Base-by-base conservation (phyloP, 2,797 vertebrate species). In the Strix occidentalis region DNA sequence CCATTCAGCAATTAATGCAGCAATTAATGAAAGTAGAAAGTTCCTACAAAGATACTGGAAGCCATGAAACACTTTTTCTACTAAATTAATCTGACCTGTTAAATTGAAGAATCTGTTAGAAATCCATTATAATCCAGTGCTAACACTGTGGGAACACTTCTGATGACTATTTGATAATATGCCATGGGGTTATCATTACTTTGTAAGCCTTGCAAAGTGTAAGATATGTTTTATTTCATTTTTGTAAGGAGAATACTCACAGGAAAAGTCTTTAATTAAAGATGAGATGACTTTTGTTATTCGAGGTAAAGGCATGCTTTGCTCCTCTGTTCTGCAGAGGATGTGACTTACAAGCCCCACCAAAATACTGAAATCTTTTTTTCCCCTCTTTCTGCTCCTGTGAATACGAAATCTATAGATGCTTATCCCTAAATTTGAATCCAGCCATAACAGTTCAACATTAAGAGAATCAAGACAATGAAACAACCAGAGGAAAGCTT, bases 71-170 rank as follows among this genome's bases (percentile, higher is more conserved):
- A 54, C 63, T 78, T 93, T 37, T 51, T 84, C 66, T 72, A 10
- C 48, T 80, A 84, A 93, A 93, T 70, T 94, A 56, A 85, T 89
- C 58, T 53, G 58, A 77, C 58, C 57, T 92, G 54, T 53, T 93
- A 74, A 85, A 89, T 45, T 77, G 84, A 74, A 87, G 28, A 95
- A 89, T 83, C 66, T 68, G 53, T 80, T 68, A 71, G 68, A 89
- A 91, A 95, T 87, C 64, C 4, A 45, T 92, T 96, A 93, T 68
- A 85, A 87, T 83, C 78, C 45, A 75, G 28, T 80, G 28, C 6
- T 76, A 84, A 77, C 16, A 56, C 50, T 57, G 33, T 71, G 43
- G 57, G 65, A 93, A 50, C 13, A 19, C 6, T 89, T 89, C 48
- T 82, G 60, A 64, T 89, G 51, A 64, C 28, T 90, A 41, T 86